Base-by-base conservation (phyloP, 2,797 vertebrate species). In the Microctenopoma steveboyesi region DNA sequence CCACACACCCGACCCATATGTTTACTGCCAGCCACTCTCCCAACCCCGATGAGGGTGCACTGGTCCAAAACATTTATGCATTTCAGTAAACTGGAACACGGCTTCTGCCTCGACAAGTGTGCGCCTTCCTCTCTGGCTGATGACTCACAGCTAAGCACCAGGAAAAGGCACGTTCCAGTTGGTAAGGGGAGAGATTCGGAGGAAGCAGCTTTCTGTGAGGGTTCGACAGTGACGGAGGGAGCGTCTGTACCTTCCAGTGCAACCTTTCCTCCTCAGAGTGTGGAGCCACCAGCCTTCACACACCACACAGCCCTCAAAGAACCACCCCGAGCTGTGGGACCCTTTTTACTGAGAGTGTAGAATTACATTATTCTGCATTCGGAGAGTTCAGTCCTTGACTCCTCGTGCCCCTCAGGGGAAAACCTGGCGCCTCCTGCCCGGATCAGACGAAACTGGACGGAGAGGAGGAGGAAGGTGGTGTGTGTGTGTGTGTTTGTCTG, bases 371-470 rank as follows among this genome's bases (percentile, higher is more conserved):
- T 94, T 94, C 92, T 94, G 95, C 93, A 92, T 94, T 92, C 93
- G 91, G 92, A 94, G 93, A 86, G 92, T 93, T 90, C 94, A 95
- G 95, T 95, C 95, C 94, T 94, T 93, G 94, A 95, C 94, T 94
- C 92, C 72, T 87, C 91, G 76, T 85, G 86, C 94, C 92, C 93
- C 95, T 82, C 88, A 46, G 86, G 95, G 94, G 95, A 94, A 91
- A 93, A 93, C 91, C 95, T 96, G 96, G 96, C 96, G 96, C 95
- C 95, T 95, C 94, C 86, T 93, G 93, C 91, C 93, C 93, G 92
- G 90, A 94, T 93, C 95, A 95, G 95, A 95, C 94, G 93, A 89
- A 91, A 92, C 91, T 87, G 93, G 92, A 92, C 90, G 86, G 91
- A 91, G 86, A 75, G 84, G 90, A 86, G 78, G 81, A 80, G 78